Base-by-base conservation (phyloP, 2,797 vertebrate genomes). In the Liparis tanakae region DNA sequence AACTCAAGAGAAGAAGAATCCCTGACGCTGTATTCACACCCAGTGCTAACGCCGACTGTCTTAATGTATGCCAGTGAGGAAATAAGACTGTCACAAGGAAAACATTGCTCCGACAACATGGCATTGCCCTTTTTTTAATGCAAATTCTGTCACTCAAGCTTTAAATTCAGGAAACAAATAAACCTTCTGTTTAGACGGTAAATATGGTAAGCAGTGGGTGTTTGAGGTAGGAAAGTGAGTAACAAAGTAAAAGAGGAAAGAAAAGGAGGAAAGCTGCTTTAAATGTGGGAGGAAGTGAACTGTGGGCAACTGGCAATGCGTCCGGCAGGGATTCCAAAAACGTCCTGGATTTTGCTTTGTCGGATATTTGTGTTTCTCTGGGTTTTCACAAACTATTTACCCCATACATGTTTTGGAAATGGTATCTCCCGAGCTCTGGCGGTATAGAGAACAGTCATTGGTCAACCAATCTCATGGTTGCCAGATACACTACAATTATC, bases 131-230 rank as follows among this genome's bases (percentile, higher is more conserved):
- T 41, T 12, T 43, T 5, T 46, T 48, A 8, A 12, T 41, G 10
- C 17, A 20, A 60, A 6, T 51, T 5, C 22, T 59, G 44, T 60
- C 54, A 48, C 8, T 54, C 25, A 39, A 36, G 10, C 3, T 37
- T 63, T 58, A 48, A 50, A 70, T 48, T 43, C 4, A 46, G 12
- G 33, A 0, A 39, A 25, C 20, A 13, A 54, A 57, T 51, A 68
- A 51, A 46, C 1, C 17, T 61, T 3, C 57, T 68, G 70, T 67
- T 67, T 41, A 39, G 39, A 64, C 5, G 34, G 58, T 34, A 20
- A 60, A 67, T 65, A 37, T 43, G 20, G 3, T 48, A 56, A 51
- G n/a, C 33, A n/a, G 36, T 33, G 59, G 34, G 55, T 56, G 50
- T 20, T 12, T 51, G 43, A 61, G 54, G 33, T 10, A 8, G 39